Evolutionary conservation across 2,113 vertebrate species (phyloP), one percentile per base, ranked within the genome.

Genomic region (Fregata magnificens): DNA sequence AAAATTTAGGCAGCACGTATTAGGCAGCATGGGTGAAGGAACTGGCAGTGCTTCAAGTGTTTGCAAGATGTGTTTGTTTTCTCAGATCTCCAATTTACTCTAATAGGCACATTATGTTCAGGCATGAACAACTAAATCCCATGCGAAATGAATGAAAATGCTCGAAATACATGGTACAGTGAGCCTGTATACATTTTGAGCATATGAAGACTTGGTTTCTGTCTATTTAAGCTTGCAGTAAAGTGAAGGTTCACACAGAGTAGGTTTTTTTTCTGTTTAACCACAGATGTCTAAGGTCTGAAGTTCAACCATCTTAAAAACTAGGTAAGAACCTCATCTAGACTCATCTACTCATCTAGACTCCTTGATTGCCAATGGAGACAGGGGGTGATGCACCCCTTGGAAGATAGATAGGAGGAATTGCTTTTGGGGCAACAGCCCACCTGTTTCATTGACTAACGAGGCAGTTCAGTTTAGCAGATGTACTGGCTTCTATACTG

Each of bases 11-110:
- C 31, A 87, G 38, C 26, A 9, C 1, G 0, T 17, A 3, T 53
- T 10, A 56, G 36, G 49, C 81, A 91, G 15, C 15, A 22, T 5
- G 52, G 53, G 29, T 85, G 87, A 77, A 56, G 22, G n/a, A 65
- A 26, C 63, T 95, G 77, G 71, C 13, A 1, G 14, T 6, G 8
- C 14, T 94, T 90, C 88, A 74, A 78, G 26, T 36, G 85, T 74
- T 88, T 81, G 55, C 69, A 86, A 62, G 76, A 81, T 49, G 50
- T 78, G 72, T 86, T 94, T 92, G 76, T 92, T 94, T 90, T 78
- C 42, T 93, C 38, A 88, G 2, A 71, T 81, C 59, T 66, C 50
- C 38, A 59, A 0, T 86, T 93, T 92, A 53, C 40, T 47, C 53
- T 82, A 92, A 88, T 34, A 58, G 63, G 32, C 55, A 44, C 28